A percentile compares a stretch with the other conserved stretches of the same genome.
These are phyloP conservation scores for Odontesthes bonariensis DNA, from an alignment of 2,113 vertebrate species.

Conservation along the genomic window DNA sequence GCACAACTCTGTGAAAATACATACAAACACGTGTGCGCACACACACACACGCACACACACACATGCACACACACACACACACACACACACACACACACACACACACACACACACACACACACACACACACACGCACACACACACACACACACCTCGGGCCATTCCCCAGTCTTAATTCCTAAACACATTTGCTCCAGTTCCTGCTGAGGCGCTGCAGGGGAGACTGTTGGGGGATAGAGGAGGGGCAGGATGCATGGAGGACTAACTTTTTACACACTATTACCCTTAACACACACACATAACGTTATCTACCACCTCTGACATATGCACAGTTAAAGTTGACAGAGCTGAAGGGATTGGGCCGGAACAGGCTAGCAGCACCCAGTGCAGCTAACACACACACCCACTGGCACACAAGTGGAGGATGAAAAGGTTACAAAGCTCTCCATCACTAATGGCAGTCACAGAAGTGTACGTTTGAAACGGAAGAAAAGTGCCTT, in stretches of 20 bases:
- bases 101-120: constrained; percentile 40
- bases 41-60: too few relatives aligned
- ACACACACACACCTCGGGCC: constrained; percentile 56
- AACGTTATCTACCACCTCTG: constrained; percentile 30
- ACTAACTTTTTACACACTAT: constrained; percentile 90
- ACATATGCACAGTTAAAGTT: constrained; percentile 38
- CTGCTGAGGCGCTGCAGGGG: constrained; percentile 90
- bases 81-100: constrained; percentile 39
- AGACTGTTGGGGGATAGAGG: constrained; percentile 80
- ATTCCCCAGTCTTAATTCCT: constrained; percentile 91
- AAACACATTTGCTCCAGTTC: constrained; percentile 99
- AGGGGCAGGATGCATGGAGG: constrained; percentile 80
- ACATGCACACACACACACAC: constrained; percentile 38
- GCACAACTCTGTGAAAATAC: constrained; percentile 74
- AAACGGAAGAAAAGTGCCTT: neutral
- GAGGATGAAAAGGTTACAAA: constrained; percentile 18
- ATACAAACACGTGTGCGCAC: constrained; percentile 23
- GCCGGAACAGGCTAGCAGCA: constrained; percentile 64
- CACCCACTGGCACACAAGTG: neutral
- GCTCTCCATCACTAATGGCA: neutral
- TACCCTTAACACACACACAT: constrained; percentile 80
- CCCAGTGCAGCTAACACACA: constrained; percentile 42
- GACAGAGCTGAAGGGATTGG: constrained; percentile 50
- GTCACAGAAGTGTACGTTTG: neutral
- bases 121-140: constrained; percentile 34